Evolutionary conservation across 2,888 invertebrate genomes (phyloP), one percentile per base, ranked within the genome.

Genomic region (Megamerina dolium): DNA sequence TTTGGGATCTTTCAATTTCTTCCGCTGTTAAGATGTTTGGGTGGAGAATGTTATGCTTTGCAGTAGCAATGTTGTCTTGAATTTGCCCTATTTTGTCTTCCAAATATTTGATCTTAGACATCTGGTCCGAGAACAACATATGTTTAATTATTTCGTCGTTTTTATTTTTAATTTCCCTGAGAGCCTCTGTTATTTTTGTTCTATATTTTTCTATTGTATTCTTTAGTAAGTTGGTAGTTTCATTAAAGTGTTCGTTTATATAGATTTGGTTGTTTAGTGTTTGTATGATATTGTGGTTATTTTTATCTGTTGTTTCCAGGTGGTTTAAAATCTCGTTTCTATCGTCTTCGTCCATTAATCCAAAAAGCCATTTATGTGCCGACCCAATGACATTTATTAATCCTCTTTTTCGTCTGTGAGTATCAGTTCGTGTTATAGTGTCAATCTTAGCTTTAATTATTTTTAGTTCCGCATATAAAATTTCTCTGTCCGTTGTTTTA

Each of bases 161-260:
- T 33, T 21, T 38, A 13, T 39, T 34, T 34, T 44, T 32, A 19
- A 39, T 23, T 21, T 23, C 13, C 3, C 10, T 21, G 6, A 35
- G 21, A 35, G 30, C 29, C n/a, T n/a, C n/a, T n/a, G n/a, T 33
- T 20, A 43, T 23, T n/a, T 43, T 26, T 36, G 17, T 17, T 21
- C 41, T 45, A 18, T 45, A 36, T 13, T 45, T 19, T 32, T 45
- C 45, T 27, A 41, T 35, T 19, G 32, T 30, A 3, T 37, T 31
- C 30, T 47, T 47, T 13, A 45, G 14, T 14, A 19, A 30, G 27
- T 26, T 18, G 17, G 45, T 36, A n/a, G 39, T 48, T 30, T 46
- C 41, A 30, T 50, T 51, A 26, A 48, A 51, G 21, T 44, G 40
- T n/a, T 19, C 17, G 18, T 46, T 51, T 13, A 50, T 44, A 31